Conservation (phyloP, 2,797 vertebrate species). For the Notamacropus eugenii region DNA sequence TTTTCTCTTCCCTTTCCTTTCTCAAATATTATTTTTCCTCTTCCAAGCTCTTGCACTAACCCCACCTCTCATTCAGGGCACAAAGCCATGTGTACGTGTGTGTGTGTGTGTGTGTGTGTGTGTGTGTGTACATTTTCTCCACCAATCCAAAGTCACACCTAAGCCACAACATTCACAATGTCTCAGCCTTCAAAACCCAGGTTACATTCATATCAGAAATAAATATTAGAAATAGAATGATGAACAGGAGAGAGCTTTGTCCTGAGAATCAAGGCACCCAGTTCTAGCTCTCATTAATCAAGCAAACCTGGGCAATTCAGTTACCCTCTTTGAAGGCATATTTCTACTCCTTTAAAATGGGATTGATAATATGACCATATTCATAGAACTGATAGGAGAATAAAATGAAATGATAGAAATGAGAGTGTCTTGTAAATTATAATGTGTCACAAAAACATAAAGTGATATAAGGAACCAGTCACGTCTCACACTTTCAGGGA, state of each 20-base stretch:
- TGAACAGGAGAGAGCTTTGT: neutral
- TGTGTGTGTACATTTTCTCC: neutral
- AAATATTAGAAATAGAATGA: neutral
- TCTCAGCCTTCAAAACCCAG: neutral
- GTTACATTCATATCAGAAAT: neutral
- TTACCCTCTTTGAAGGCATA: neutral
- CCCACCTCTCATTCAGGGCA: neutral
- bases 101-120: too few relatives aligned
- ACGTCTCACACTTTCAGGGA: neutral
- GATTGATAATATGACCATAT: neutral
- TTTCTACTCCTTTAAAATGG: neutral
- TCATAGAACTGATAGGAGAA: neutral
- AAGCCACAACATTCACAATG: neutral
- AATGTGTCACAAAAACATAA: neutral
- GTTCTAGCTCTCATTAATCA: neutral
- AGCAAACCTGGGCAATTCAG: neutral
- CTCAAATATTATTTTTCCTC: neutral
- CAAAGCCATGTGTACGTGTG: neutral
- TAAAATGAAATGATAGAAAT: neutral
- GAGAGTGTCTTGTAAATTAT: neutral
- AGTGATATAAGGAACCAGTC: neutral
- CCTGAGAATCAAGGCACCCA: neutral
- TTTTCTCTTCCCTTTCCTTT: neutral
- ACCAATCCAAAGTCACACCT: neutral
- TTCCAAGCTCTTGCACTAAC: neutral